Conservation (phyloP, 2,113 vertebrate species). For the Pandion haliaetus region DNA sequence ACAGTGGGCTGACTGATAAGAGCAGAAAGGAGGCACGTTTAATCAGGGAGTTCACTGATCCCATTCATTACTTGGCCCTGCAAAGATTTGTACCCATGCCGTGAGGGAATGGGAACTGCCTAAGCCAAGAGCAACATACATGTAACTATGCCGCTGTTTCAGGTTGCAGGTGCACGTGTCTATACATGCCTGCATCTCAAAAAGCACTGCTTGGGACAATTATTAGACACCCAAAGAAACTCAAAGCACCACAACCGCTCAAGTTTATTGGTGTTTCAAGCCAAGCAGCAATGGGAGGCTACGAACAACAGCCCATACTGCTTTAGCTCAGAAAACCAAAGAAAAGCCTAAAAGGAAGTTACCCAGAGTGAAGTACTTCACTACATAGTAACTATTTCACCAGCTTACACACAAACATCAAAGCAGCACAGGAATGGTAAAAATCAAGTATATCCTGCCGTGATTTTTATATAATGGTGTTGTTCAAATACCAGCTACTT, state of each 20-base stretch:
- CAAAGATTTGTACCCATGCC: background rate
- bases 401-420: background rate
- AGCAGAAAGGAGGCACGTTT: background rate
- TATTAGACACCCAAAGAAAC: background rate
- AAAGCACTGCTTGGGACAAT: background rate
- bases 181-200: background rate
- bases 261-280: background rate
- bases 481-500: background rate
- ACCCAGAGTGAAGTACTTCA: fast-evolving
- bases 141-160: fast-evolving
- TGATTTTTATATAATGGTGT: background rate
- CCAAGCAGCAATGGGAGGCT: background rate
- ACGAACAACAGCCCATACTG: background rate
- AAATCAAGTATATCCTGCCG: background rate
- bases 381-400: background rate
- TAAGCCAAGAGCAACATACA: background rate
- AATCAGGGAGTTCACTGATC: background rate
- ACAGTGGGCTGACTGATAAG: background rate
- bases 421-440: background rate
- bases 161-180: fast-evolving
- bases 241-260: background rate
- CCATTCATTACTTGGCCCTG: background rate
- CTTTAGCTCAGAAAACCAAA: background rate
- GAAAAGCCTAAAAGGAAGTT: background rate
- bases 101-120: background rate